Conservation (phyloP, 2,888 invertebrate species). For the Neoascia interrupta region DNA sequence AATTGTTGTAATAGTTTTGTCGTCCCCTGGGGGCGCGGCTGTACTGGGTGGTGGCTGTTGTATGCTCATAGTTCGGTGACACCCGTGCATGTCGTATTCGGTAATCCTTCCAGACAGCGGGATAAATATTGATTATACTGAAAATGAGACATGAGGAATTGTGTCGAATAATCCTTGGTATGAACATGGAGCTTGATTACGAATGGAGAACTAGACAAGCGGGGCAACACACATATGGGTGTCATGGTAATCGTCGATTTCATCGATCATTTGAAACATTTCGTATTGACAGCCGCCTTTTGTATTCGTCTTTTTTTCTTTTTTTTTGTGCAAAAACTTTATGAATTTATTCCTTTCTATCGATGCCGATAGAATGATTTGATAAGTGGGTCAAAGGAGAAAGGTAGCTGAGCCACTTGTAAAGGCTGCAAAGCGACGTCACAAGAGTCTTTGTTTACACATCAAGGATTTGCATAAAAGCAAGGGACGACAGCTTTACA, state of each 20-base stretch:
- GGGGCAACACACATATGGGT: slow-evolving; percentile 12
- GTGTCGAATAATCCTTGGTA: slow-evolving; percentile 44
- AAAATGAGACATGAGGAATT: slow-evolving; percentile 48
- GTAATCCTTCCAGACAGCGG: slow-evolving; percentile 60
- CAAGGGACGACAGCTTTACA: no score
- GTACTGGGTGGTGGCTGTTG: slow-evolving; percentile 1
- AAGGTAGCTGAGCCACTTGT: no score
- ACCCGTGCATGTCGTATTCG: slow-evolving; percentile 39
- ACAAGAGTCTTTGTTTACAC: no score
- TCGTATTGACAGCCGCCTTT: slow-evolving; percentile 13
- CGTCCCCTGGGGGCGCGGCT: slow-evolving; percentile 16
- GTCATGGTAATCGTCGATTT: slow-evolving; percentile 35
- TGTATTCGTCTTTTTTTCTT: not conserved
- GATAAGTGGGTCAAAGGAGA: no score
- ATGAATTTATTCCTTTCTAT: no score
- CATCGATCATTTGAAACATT: slow-evolving; percentile 51
- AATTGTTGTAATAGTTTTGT: slow-evolving; percentile 58
- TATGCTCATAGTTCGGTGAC: slow-evolving; percentile 41
- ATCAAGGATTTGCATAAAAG: no score
- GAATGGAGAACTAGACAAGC: slow-evolving; percentile 31
- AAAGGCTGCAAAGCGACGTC: no score
- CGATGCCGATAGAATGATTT: no score
- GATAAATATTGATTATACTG: slow-evolving; percentile 56
- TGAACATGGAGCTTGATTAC: slow-evolving; percentile 59
- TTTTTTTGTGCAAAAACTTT: not conserved